These are phyloP conservation scores for Fistularia tabacaria DNA, from an alignment of 2,797 vertebrate genomes.

Conservation along the genomic window DNA sequence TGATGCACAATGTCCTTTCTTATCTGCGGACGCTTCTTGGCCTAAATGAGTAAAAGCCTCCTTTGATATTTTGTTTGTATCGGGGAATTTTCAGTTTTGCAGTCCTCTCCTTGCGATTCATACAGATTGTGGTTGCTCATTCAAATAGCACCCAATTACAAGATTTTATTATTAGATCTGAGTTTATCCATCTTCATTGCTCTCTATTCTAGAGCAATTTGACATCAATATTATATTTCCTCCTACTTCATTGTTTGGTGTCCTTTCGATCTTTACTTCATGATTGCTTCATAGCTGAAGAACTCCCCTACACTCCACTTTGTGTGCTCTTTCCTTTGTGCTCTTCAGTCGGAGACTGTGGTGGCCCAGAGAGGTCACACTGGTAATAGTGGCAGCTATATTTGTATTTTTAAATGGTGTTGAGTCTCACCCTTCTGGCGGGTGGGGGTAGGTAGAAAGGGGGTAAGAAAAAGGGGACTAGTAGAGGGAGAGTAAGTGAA, in stretches of 20 bases:
- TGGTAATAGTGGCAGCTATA: constrained; percentile 49
- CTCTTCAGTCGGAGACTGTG: constrained; percentile 19
- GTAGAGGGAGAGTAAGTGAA: constrained; percentile 2
- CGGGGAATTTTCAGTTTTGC: constrained; percentile 60
- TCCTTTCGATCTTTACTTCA: not conserved
- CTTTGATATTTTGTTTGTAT: constrained; percentile 52
- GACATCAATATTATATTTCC: constrained; percentile 7
- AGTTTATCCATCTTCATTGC: constrained; percentile 23
- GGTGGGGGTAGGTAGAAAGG: constrained; percentile 9
- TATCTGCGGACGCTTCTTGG: constrained; percentile 4
- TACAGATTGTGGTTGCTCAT: constrained; percentile 31
- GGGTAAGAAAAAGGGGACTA: not conserved
- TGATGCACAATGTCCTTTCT: no score
- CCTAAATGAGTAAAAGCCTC: constrained; percentile 51
- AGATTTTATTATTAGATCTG: constrained; percentile 25
- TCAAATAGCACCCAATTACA: constrained; percentile 47
- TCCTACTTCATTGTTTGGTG: constrained; percentile 1
- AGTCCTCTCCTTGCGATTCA: constrained; percentile 34
- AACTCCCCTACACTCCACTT: not conserved
- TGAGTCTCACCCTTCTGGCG: constrained; percentile 5
- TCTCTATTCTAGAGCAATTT: constrained; percentile 12
- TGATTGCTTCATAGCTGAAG: not conserved
- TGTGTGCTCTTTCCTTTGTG: constrained; percentile 2
- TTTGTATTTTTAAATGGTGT: constrained; percentile 53
- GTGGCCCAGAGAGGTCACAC: constrained; percentile 61